Base-by-base conservation (phyloP, 2,888 invertebrate species). In the Leucozona laternaria region DNA sequence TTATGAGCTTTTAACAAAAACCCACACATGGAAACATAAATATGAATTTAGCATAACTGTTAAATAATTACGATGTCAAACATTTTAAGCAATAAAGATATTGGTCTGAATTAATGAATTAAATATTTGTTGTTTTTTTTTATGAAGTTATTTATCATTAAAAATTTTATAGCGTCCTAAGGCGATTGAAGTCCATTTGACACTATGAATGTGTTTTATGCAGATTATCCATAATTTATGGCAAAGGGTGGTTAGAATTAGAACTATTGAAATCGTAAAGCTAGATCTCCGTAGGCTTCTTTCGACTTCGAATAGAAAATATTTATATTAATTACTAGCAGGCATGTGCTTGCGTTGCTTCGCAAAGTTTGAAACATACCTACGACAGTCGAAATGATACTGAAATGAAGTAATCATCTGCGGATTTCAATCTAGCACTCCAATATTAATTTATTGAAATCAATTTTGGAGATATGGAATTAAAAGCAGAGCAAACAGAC, bases 101-200 rank as follows among this genome's bases (percentile, higher is more conserved):
- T n/a, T 48, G 34, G 31, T 66, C 48, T 66, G 20, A 66, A 66
- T 66, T 66, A 48, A 66, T 66, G 31, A 10, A 34, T 34, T 31
- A n/a, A 60, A 57, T 40, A 60, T 60, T 62, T 43, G 8, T 64
- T 43, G 45, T 13, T 31, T 5, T 11, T n/a, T 48, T 15, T 66
- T 17, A n/a, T n/a, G 2, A 40, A 4, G 8, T 31, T 34, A 34
- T 34, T 66, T 34, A 34, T 45, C 15, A 45, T 20, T 34, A 40
- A 55, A 15, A 13, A 60, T 25, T 43, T 25, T 15, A 45, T 25
- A 20, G 8, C 34, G 20, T 34, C 48, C 40, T 34, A 11, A 45
- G 62, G 62, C 17, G 1, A 37, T 60, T 15, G 6, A 15, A 17
- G 10, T n/a, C 6, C 1, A 43, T 45, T 62, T 28, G 62, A 22